Evolutionary conservation across 1,140 invertebrate genomes (phyloP), one percentile per base, ranked within the genome.

Genomic region (Phortica variegata): DNA sequence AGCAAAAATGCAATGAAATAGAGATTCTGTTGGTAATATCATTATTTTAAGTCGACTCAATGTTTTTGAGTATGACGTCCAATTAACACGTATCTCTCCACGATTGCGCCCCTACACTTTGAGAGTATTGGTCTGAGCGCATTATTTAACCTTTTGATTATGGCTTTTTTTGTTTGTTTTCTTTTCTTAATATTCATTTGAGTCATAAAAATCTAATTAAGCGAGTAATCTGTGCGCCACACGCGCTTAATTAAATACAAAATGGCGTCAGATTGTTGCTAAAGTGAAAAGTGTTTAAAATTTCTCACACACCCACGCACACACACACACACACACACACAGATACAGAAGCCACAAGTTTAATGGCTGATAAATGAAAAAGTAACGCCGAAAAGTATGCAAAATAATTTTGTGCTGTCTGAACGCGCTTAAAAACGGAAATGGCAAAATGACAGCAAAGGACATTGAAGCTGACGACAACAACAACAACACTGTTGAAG

Each of bases 261-360:
- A 23, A 43, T 39, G 26, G 40, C 31, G 37, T 6, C 17, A 38
- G 36, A 45, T n/a, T 16, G 23, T 23, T 13, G 36, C 31, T 18
- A 16, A 26, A 20, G 29, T 29, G 43, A 17, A 29, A 10, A 26
- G 10, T 26, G 23, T 26, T 6, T 6, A 26, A 26, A 26, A 26
- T 26, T 26, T 6, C 23, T 6, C 5, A 26, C 10, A 26, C 23
- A 26, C 23, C 5, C 23, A 26, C 23, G 10, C 5, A 26, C 5
- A 26, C 23, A 26, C 23, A 6, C 23, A 26, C 23, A 26, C 23
- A 26, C 23, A 6, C 23, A 26, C 10, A 26, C 10, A 5, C 23
- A 26, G 23, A 26, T n/a, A n/a, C n/a, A n/a, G n/a, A n/a, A n/a
- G n/a, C 26, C 37, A 37, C 39, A 46, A 60, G 60, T 60, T 56